Base-by-base conservation (phyloP, 2,113 vertebrate species). In the Stictonetta naevosa region DNA sequence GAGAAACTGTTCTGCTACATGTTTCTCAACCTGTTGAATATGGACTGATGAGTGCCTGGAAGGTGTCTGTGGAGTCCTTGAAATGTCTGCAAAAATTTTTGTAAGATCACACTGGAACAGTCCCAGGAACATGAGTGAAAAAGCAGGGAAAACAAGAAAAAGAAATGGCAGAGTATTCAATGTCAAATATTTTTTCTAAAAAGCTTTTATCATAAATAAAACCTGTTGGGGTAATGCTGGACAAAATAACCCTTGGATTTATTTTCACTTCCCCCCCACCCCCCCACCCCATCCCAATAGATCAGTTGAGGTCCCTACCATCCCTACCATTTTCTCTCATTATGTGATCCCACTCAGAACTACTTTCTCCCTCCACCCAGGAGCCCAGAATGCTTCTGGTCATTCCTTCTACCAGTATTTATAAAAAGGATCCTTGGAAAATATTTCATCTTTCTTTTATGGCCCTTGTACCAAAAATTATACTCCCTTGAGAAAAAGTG, bases 311-410 rank as follows among this genome's bases (percentile, higher is more conserved):
- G 20, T 40, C 18, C 5, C 63, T 23, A 48, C 34, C 46, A 48
- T 21, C 46, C 46, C 46, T 48, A 40, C 1, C 16, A 22, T 5
- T 4, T 81, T 71, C 17, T 9, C 5, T 68, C 40, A 50, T 55
- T 59, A 23, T 2, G 1, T 18, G 4, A n/a, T 13, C 12, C 4
- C 13, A 31, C 11, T 33, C 9, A 14, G 18, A 81, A 36, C 1
- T 6, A 34, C 4, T 62, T 81, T 48, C 6, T 42, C 4, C 36
- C 28, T 3, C 3, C 11, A 14, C 13, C 18, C 8, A 46, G 26
- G 23, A 83, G 8, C 5, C 10, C 34, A 10, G 9, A 66, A 14
- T 10, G 3, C 2, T 33, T 59, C 22, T 56, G 6, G 3, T n/a
- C 22, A 59, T 50, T 59, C 2, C 16, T 88, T 50, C 20, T 81